A percentile compares a stretch with the other conserved stretches of the same genome.
These are phyloP conservation scores for Polyodon spathula DNA, from an alignment of 2,113 vertebrate genomes.

Conservation along the genomic window DNA sequence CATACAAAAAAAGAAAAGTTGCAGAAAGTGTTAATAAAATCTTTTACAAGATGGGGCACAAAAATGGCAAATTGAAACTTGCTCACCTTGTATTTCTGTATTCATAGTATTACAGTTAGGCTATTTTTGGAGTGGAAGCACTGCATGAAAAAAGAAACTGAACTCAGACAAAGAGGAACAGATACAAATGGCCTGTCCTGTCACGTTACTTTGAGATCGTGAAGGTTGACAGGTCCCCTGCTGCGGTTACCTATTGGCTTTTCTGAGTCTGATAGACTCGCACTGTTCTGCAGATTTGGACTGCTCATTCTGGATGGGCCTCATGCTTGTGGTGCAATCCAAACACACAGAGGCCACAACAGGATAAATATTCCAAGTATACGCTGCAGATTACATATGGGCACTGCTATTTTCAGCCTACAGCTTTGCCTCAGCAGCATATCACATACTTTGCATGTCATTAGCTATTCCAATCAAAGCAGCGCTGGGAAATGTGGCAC, in stretches of 20 bases:
- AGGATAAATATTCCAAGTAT: not conserved
- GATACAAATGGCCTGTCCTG: not conserved
- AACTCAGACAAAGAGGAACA: too few species aligned
- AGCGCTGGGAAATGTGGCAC: not conserved
- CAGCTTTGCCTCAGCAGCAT: conserved; percentile 2
- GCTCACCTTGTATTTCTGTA: too few species aligned
- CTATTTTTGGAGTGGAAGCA: too few species aligned
- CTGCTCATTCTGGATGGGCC: conserved; percentile 7
- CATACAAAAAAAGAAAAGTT: too few species aligned
- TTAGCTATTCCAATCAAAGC: not conserved
- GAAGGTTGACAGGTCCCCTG: conserved; percentile 4
- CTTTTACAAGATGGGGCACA: too few species aligned
- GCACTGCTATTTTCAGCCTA: conserved; percentile 6
- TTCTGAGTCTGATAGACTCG: conserved; percentile 8
- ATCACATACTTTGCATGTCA: not conserved
- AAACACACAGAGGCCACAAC: not conserved
- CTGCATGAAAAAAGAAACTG: too few species aligned
- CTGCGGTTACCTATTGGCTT: conserved; percentile 9
- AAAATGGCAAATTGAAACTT: too few species aligned
- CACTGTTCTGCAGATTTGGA: conserved; percentile 4
- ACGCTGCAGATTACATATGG: not conserved
- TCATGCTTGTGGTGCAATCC: conserved; percentile 3
- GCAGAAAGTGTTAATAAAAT: too few species aligned
- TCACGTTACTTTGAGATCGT: not conserved
- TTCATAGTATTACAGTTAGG: too few species aligned